Evolutionary conservation across 1,140 invertebrate genomes (phyloP), one percentile per base, ranked within the genome.

Genomic region (Parasteatoda tepidariorum): DNA sequence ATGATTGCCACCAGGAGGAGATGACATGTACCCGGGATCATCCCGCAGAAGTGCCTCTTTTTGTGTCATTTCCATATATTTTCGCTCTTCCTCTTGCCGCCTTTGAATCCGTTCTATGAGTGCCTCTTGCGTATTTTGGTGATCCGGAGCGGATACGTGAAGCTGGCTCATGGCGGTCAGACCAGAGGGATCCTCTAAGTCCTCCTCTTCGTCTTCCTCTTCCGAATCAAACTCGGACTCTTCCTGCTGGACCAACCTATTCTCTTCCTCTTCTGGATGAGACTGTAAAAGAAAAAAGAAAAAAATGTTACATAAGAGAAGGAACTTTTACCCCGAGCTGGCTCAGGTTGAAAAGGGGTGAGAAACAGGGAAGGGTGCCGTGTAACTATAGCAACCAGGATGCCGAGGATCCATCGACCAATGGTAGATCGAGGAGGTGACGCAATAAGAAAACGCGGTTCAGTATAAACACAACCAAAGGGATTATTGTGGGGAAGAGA

Each of bases 241-340:
- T 7, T 24, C 59, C 22, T 28, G 54, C 9, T 34, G 30, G 31
- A 5, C 41, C 24, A 57, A 30, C 67, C 61, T 9, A n/a, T 85
- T 84, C 48, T 85, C 86, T n/a, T 84, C 86, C 38, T 84, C 86
- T 61, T 85, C 85, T 24, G 81, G 70, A 83, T 81, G 83, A 41
- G 83, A 86, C 74, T 84, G 55, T 11, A 30, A 18, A 24, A 79
- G 59, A 66, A 82, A 48, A 67, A 28, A 79, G 26, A 67, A 59
- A 74, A 83, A 48, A 67, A 31, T 90, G 90, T 91, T 87, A 91
- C 38, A 38, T 48, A 9, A 24, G n/a, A 61, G 26, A 54, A 54
- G 7, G 7, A 61, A 15, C 7, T 90, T 88, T 91, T 85, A 79
- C 89, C 89, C 48, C 88, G 90, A 84, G 91, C 93, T 74, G 93